Conservation (phyloP, 2,888 invertebrate species). For the Dasysyrphus tricinctus region DNA sequence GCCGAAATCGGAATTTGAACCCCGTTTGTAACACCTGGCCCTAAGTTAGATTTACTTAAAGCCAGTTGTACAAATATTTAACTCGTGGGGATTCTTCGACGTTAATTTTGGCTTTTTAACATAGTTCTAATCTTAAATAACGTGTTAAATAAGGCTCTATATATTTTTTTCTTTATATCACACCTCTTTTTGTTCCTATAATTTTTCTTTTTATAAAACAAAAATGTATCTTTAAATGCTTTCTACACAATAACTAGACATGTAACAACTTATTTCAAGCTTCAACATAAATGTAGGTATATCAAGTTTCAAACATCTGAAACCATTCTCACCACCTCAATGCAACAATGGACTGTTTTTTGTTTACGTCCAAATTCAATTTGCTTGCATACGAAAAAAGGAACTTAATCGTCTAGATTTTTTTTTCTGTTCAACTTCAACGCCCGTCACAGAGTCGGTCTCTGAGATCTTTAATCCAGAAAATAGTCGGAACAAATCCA, state of each 20-base stretch:
- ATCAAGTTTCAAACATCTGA: constrained; percentile 45
- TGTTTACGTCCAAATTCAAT: constrained; percentile 55
- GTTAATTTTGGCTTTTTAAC: too few relatives aligned
- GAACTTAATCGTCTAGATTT: constrained; percentile 40
- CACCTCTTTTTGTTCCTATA: too few relatives aligned
- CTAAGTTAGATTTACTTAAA: too few relatives aligned
- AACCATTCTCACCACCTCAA: constrained; percentile 29
- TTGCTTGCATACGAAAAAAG: constrained; percentile 18
- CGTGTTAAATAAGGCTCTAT: too few relatives aligned
- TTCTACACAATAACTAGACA: neutral
- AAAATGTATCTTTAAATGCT: neutral
- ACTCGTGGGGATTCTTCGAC: too few relatives aligned
- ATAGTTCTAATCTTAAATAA: too few relatives aligned
- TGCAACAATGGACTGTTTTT: constrained; percentile 17
- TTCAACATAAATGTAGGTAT: constrained; percentile 45
- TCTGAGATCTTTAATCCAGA: constrained; percentile 52
- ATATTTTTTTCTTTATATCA: too few relatives aligned
- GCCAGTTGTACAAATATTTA: too few relatives aligned
- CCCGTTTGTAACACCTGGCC: too few relatives aligned
- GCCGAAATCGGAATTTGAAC: too few relatives aligned
- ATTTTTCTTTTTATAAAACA: neutral
- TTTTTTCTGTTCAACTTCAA: constrained; percentile 20
- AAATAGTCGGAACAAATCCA: constrained; percentile 57
- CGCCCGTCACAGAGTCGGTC: constrained; percentile 5
- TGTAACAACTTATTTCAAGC: constrained; percentile 2